Evolutionary conservation across 2,113 vertebrate genomes (phyloP), one percentile per base, ranked within the genome.

Genomic region (Microtus montanus): DNA sequence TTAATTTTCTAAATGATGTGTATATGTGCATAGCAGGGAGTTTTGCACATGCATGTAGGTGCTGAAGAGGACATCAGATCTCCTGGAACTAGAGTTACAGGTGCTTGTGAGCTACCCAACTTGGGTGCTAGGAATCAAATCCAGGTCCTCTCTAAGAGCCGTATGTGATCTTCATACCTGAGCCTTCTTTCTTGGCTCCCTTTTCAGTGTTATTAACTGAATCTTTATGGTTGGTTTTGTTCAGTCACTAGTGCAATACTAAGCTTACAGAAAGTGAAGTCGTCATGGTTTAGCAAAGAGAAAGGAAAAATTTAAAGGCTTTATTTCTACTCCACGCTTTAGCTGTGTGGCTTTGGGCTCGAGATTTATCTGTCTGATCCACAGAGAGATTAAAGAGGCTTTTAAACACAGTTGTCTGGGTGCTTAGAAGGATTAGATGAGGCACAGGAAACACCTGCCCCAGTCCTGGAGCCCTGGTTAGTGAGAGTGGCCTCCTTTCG

Each of bases 311-410:
- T 61, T 82, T 24, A 70, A 91, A 84, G 24, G 78, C 63, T 84
- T 93, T 73, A 90, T 64, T 63, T 26, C 61, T 96, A 93, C 82
- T 58, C 41, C 28, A 93, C 9, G 47, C 92, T 91, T 95, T 41
- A 84, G 75, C 77, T 96, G 70, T 90, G 96, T 96, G 96, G 95
- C 68, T 93, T 96, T 90, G 41, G 83, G 87, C 49, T 91, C 96
- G 77, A 49, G 2, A 68, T 93, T 98, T 94, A 83, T 97, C 73
- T 68, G 64, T 95, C 1, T 58, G 95, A 94, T 93, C 58, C 92
- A 89, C 78, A 79, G 85, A 94, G 71, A 95, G 91, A 96, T 84
- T 93, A 92, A 92, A 84, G 91, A 15, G 13, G n/a, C 47, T 83
- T 93, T 90, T 84, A 66, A 96, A 68, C 7, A 41, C n/a, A 95